Conservation (phyloP, 2,113 vertebrate species). For the Aspidoscelis tigris region DNA sequence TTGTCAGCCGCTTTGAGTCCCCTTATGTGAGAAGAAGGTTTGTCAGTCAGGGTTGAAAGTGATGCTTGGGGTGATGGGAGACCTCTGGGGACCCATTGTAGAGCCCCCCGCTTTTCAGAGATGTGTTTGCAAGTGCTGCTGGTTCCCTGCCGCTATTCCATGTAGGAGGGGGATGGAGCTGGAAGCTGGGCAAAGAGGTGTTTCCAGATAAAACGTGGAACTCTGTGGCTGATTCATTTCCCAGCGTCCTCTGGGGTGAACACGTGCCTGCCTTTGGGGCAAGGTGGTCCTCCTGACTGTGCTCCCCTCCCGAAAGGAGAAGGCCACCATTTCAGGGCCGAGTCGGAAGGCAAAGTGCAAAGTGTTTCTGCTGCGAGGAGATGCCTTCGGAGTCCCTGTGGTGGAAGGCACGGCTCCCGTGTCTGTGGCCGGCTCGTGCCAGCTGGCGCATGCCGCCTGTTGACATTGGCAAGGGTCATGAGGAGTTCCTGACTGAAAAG, state of each 20-base stretch:
- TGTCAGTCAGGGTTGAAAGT: too few species aligned
- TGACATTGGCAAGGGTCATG: conserved; percentile 26
- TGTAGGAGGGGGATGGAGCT: not conserved
- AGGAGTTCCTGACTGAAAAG: not conserved
- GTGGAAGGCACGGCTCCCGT: not conserved
- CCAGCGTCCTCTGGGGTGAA: not conserved
- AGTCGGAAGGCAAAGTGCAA: not conserved
- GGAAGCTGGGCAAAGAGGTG: not conserved
- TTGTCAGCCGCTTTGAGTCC: too few species aligned
- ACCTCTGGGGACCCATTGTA: too few species aligned
- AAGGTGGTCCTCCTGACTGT: not conserved
- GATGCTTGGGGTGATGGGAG: too few species aligned
- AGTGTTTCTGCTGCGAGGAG: conserved; percentile 1
- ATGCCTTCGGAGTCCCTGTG: not conserved
- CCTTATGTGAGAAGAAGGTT: too few species aligned
- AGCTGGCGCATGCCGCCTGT: conserved; percentile 6
- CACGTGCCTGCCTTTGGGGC: not conserved
- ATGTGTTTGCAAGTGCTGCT: not conserved
- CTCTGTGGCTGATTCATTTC: not conserved
- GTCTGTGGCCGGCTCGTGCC: conserved; percentile 15
- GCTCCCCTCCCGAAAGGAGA: not conserved
- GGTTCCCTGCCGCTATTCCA: not conserved
- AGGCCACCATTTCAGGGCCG: not conserved
- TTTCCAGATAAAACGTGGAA: not conserved
- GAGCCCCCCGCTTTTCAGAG: too few species aligned